Base-by-base conservation (phyloP, 2,888 invertebrate genomes). In the Ichneumon xanthorius region DNA sequence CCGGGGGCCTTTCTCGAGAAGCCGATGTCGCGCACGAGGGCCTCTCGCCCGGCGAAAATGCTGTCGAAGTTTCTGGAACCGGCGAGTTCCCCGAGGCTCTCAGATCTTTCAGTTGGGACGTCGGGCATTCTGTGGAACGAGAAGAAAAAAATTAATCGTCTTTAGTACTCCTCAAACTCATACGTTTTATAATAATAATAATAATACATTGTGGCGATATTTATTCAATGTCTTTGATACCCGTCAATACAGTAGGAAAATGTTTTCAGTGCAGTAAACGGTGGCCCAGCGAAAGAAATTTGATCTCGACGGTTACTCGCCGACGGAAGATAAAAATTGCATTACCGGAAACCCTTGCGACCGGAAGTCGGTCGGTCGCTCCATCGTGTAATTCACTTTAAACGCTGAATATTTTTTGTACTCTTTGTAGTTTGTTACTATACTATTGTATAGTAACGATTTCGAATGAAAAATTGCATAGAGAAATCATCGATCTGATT, bases 71-170 rank as follows among this genome's bases (percentile, higher is more conserved):
- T 55, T 80, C 78, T 50, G 68, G 37, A 2, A 70, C 4, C 14
- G 48, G 80, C 72, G 67, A 78, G 7, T 79, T 87, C 50, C 88
- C 89, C 50, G 88, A 89, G 58, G 80, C 81, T 40, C 86, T 65
- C 19, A 55, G 67, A 9, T 87, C 87, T 70, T 88, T 87, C 88
- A 87, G 87, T 78, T 87, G 88, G 58, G 89, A 84, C 40, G 86
- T 67, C 33, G 19, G 71, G 77, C 85, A 85, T 79, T 87, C 87
- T 86, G 82, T 0, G 33, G 14, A 73, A 16, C 14, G 40, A 45
- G 26, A 72, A 55, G 16, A 0, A 11, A 76, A 50, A 48, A 26
- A 68, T 68, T 22, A 0, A 11, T 55, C 19, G 53, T 14, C 7
- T 55, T 19, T 2, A 1, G n/a, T 53, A 53, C 0, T 16, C 7